A percentile compares a stretch with the other conserved stretches of the same genome.
These are phyloP conservation scores for Rapana venosa DNA, from an alignment of 2,888 invertebrate genomes.

Conservation along the genomic window DNA sequence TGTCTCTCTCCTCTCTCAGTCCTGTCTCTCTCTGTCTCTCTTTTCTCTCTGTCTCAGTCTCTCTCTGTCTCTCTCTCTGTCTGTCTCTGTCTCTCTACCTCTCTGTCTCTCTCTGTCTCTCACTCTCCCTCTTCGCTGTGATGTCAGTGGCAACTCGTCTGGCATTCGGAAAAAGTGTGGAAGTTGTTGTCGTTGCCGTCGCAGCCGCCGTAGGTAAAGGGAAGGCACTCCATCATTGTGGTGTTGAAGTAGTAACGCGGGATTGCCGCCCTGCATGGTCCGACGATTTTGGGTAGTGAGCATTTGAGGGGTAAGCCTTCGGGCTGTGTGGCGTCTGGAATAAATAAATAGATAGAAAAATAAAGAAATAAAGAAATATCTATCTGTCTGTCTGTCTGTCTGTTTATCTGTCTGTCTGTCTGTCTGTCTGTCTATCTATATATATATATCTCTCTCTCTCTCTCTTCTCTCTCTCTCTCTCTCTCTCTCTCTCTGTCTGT, in stretches of 20 bases:
- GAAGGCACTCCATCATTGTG: slow-evolving; percentile 47
- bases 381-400: too few species aligned
- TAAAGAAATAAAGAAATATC: background rate
- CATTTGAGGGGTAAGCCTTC: slow-evolving; percentile 47
- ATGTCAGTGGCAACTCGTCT: slow-evolving; percentile 37
- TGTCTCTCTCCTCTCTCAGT: background rate
- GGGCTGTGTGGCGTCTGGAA: slow-evolving; percentile 15
- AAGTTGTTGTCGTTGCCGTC: slow-evolving; percentile 52
- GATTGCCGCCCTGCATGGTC: slow-evolving; percentile 46
- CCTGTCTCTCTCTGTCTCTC: background rate
- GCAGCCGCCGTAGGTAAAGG: slow-evolving; percentile 49
- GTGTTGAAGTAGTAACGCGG: slow-evolving; percentile 50
- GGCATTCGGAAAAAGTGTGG: slow-evolving; percentile 45
- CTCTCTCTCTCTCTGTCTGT: background rate
- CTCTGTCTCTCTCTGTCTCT: background rate
- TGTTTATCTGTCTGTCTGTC: too few species aligned
- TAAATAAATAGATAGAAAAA: background rate
- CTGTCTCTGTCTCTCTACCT: background rate
- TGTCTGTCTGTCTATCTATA: too few species aligned
- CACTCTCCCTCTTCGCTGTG: background rate
- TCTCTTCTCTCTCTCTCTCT: background rate
- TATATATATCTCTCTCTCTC: too few species aligned
- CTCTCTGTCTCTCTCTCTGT: slow-evolving; percentile 3
- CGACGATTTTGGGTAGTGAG: slow-evolving; percentile 44
- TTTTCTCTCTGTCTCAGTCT: background rate